phyloP scores from a whole-genome alignment of 2,797 vertebrate genomes.

The Paguma larvata region DNA sequence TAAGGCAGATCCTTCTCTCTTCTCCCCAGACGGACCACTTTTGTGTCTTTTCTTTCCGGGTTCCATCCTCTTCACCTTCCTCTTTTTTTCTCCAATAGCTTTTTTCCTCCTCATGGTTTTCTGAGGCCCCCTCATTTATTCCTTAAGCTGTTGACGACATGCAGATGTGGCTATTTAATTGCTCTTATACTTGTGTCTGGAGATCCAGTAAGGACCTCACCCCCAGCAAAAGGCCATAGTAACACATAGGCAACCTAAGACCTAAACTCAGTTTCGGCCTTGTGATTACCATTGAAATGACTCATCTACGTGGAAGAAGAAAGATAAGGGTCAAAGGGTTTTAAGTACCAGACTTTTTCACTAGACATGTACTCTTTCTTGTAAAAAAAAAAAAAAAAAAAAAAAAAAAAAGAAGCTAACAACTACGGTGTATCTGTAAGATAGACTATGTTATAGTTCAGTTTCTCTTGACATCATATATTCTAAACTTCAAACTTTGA shows the following conservation, averaged over 20 bases:
- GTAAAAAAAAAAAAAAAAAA: neutral
- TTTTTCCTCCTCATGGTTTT: neutral
- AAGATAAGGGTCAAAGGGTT: neutral
- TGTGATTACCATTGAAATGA: neutral
- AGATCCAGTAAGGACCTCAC: neutral
- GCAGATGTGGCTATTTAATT: neutral
- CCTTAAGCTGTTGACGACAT: neutral
- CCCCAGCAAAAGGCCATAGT: neutral
- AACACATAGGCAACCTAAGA: neutral
- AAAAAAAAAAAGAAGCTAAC: neutral
- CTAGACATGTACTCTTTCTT: neutral
- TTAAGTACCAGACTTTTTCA: neutral
- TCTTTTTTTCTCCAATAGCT: neutral
- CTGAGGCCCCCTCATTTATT: neutral
- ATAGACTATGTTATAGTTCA: neutral
- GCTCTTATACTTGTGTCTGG: fast-evolving
- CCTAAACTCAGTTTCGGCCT: neutral
- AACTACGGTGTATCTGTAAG: neutral
- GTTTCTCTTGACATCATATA: neutral
- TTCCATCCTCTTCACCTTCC: neutral
- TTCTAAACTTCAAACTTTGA: neutral
- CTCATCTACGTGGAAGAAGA: neutral
- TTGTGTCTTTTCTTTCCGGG: neutral
- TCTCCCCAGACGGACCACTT: neutral
- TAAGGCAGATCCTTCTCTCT: neutral